Base-by-base conservation (phyloP, 2,888 invertebrate species). In the Pollenia labialis region DNA sequence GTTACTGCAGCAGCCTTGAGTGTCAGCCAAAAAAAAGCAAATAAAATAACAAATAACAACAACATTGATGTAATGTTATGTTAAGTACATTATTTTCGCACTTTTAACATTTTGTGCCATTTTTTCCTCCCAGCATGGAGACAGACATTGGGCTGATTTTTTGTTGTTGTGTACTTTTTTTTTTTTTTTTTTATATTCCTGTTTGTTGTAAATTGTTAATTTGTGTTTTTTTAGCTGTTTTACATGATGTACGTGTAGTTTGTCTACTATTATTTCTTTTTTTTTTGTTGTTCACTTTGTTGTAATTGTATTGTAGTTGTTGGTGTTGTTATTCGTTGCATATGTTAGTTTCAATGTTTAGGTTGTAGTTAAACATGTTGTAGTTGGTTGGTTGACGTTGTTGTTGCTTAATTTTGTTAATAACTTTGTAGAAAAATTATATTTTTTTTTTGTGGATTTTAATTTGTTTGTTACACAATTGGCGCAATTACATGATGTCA, bases 191-290 rank as follows among this genome's bases (percentile, higher is more conserved):
- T 68, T 58, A 12, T 71, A 48, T 54, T 69, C 62, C 69, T 82
- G 75, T 79, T 66, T 77, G 72, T 77, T 83, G 87, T 87, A 87
- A 84, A 87, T 88, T 88, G 88, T 88, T 89, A 89, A 89, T 91
- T 91, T 90, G 90, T 91, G 89, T 91, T 90, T 91, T 32, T 91
- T 91, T 89, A 90, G 89, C 89, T 91, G 91, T 91, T 90, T 90
- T 90, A 91, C 91, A 91, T 88, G 90, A 89, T 91, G 91, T 91
- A 90, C 91, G 91, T 91, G 91, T 89, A 89, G 89, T 89, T 87
- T 85, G 81, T 87, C 81, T 84, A 69, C 82, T 66, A 83, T 75
- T 74, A 74, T 81, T 76, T 68, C 69, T 23, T 72, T 40, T 54
- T 58, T 80, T 54, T 75, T n/a, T 71, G n/a, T 58, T 46, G 71